Percentiles rank a stretch among this genome's conserved stretches.
Conservation (phyloP, 2,888 invertebrate genomes). For the Drosophila engyochracea region DNA sequence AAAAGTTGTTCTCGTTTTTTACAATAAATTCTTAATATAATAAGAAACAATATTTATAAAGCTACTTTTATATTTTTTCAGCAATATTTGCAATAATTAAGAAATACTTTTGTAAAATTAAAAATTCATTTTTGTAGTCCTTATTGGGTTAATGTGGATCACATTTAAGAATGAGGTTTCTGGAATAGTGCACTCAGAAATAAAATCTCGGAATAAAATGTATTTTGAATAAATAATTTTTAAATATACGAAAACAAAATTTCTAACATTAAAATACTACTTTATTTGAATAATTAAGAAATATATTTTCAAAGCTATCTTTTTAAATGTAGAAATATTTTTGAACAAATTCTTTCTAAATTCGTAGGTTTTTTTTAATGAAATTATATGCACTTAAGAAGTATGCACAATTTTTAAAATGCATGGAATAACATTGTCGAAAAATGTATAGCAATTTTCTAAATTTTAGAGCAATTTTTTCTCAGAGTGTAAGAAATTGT, state of each 20-base stretch:
- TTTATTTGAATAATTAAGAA: background rate
- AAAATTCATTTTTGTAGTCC: too few species aligned
- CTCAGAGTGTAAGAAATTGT: background rate
- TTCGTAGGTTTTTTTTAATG: too few species aligned
- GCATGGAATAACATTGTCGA: background rate
- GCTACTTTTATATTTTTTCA: too few species aligned
- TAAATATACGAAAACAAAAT: background rate
- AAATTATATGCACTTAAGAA: background rate
- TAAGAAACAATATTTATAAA: background rate
- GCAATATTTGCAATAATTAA: too few species aligned
- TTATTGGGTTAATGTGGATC: background rate
- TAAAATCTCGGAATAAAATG: background rate
- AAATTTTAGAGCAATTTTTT: too few species aligned
- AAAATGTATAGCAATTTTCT: background rate
- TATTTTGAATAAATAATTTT: background rate
- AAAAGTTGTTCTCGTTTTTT: background rate
- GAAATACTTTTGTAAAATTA: too few species aligned
- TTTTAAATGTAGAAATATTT: background rate
- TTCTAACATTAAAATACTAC: too few species aligned
- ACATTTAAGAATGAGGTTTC: background rate
- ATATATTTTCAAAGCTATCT: background rate
- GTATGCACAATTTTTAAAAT: too few species aligned
- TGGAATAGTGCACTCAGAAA: background rate
- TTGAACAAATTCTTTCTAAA: background rate
- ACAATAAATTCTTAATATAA: background rate